Base-by-base conservation (phyloP, 2,113 vertebrate genomes). In the Poeciliopsis prolifica region DNA sequence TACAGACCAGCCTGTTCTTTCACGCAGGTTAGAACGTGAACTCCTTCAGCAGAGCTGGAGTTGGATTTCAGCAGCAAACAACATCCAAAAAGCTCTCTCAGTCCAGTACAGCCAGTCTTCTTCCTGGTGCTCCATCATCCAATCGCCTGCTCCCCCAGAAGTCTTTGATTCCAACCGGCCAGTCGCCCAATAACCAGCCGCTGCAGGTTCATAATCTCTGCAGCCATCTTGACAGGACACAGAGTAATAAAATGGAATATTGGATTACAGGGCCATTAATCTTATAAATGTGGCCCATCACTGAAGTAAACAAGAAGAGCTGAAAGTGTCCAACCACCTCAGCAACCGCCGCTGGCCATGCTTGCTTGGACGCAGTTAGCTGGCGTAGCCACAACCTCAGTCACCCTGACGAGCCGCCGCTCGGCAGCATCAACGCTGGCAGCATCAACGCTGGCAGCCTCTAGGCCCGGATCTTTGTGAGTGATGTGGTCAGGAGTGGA, bases 401-500 rank as follows among this genome's bases (percentile, higher is more conserved):
- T 54, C 67, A 31, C 60, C 64, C 75, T 81, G 65, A 71, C 40
- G 2, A 65, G 37, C 80, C 44, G 22, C 77, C 7, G 42, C 48
- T 63, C 54, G 22, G 74, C 78, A 58, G 67, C 11, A 0, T 82
- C 72, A 76, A 42, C 81, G 75, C 78, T 81, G 22, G 74, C 78
- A 58, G 67, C 11, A 0, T 82, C 72, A 76, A 42, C 82, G 75
- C 78, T 81, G 3, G 44, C 81, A 75, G 76, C 82, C 74, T 40
- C 80, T 70, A 8, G 72, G 74, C 64, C 72, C 40, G 68, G 26
- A 24, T 51, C 69, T 70, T 17, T 48, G 44, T 54, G 82, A 90
- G 76, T 94, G 91, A 95, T 94, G 93, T 93, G 91, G 93, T 94
- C 83, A 40, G 67, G 70, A 48, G 67, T 24, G 72, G 74, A 80